phyloP scores from a whole-genome alignment of 2,888 invertebrate genomes.

The Bombylius major region DNA sequence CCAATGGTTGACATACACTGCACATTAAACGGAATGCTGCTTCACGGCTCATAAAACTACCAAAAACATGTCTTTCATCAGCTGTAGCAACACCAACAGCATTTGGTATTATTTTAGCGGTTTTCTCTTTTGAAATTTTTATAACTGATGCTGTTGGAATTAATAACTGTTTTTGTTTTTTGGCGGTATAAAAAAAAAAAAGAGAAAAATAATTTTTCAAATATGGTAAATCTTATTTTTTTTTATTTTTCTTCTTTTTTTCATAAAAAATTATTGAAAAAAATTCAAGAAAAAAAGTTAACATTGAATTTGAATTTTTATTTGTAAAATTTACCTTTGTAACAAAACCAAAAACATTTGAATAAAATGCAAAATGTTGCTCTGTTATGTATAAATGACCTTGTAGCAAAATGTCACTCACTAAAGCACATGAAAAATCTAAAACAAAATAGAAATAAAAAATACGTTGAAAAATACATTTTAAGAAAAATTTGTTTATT shows the following conservation, averaged over 20 bases:
- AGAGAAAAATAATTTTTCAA: neutral
- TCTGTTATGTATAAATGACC: slow-evolving; percentile 89
- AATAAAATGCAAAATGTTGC: slow-evolving; percentile 92
- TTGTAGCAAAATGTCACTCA: slow-evolving; percentile 83
- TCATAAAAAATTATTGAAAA: too few species aligned
- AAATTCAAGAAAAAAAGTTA: too few species aligned
- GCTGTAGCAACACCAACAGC: slow-evolving; percentile 74
- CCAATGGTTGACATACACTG: slow-evolving; percentile 60
- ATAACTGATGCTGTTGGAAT: slow-evolving; percentile 78
- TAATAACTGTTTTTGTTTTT: slow-evolving; percentile 48
- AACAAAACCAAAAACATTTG: slow-evolving; percentile 89
- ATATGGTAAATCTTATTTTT: neutral
- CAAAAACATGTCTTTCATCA: slow-evolving; percentile 78
- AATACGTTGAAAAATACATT: too few species aligned
- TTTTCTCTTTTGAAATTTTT: slow-evolving; percentile 84
- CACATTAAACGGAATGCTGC: slow-evolving; percentile 78
- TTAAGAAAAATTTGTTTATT: too few species aligned
- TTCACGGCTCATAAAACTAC: slow-evolving; percentile 78
- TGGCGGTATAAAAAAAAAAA: neutral
- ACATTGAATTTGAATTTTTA: neutral
- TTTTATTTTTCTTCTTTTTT: too few species aligned
- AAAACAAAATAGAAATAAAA: slow-evolving; percentile 2
- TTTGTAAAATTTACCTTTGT: slow-evolving; percentile 58
- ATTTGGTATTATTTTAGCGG: slow-evolving; percentile 87
- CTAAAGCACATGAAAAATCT: slow-evolving; percentile 88